phyloP scores from a whole-genome alignment of 2,797 vertebrate species.

The Enteromius paludinosus region DNA sequence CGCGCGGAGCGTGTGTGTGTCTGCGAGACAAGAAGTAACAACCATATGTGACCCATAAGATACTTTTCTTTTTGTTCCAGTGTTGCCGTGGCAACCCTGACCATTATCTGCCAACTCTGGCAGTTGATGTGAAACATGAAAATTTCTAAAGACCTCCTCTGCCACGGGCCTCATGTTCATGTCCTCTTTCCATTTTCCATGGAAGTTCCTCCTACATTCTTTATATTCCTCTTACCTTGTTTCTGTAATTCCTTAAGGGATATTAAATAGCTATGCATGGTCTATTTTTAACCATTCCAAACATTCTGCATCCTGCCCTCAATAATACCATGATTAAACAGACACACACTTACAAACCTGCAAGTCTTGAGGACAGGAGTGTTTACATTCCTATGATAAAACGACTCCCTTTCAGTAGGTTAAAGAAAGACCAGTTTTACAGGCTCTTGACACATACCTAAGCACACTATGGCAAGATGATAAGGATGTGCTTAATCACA shows the following conservation, averaged over 20 bases:
- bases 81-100: conserved; percentile 89
- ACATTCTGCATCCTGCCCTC: neutral
- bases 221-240: conserved; percentile 53
- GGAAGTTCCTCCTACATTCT: conserved; percentile 60
- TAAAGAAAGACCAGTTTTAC: conserved; percentile 74
- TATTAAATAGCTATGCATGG: conserved; percentile 33
- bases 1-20: conserved; percentile 61
- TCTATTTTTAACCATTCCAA: conserved; percentile 59
- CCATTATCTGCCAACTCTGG: conserved; percentile 83
- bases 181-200: neutral
- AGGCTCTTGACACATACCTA: conserved; percentile 62
- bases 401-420: conserved; percentile 62
- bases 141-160: conserved; percentile 73
- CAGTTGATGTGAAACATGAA: conserved; percentile 76
- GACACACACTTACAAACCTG: conserved; percentile 13
- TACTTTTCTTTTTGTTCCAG: conserved; percentile 77
- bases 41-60: conserved; percentile 76
- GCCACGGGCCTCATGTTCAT: conserved; percentile 39
- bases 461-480: conserved; percentile 24
- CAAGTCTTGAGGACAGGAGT: conserved; percentile 43
- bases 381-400: conserved; percentile 73
- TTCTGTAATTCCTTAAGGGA: conserved; percentile 53
- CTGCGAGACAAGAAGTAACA: conserved; percentile 65
- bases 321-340: neutral
- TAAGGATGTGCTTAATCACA: conserved; percentile 30